A percentile compares a stretch with the other conserved stretches of the same genome.
Conservation (phyloP, 2,888 invertebrate species). For the Alloplasta piceator region DNA sequence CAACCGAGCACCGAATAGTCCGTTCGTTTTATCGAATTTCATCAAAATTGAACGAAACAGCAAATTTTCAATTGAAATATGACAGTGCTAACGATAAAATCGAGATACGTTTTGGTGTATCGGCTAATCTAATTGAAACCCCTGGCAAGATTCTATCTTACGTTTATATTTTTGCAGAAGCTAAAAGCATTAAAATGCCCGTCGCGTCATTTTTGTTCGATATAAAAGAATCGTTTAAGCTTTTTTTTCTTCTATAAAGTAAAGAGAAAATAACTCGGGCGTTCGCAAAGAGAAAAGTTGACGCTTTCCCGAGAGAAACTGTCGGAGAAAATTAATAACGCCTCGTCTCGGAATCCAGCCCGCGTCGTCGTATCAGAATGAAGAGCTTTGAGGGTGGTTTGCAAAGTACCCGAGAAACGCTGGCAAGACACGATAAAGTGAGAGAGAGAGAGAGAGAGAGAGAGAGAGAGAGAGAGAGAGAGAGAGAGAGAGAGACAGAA, state of each 20-base stretch:
- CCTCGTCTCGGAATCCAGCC: slow-evolving; percentile 36
- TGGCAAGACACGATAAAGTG: neutral
- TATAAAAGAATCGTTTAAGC: slow-evolving; percentile 36
- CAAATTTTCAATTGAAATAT: neutral
- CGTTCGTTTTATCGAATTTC: neutral
- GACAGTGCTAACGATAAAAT: too few species aligned
- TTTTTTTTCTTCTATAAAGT: neutral
- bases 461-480: slow-evolving; percentile 8
- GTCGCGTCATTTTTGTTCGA: neutral
- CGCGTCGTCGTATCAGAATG: slow-evolving; percentile 17
- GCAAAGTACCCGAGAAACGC: slow-evolving; percentile 44
- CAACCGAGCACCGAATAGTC: neutral
- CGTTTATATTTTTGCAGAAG: too few species aligned
- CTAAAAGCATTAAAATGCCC: neutral
- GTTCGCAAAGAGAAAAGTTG: slow-evolving; percentile 47
- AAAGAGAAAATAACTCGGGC: slow-evolving; percentile 14
- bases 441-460: slow-evolving; percentile 23
- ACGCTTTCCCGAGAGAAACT: slow-evolving; percentile 38
- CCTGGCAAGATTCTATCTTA: too few species aligned
- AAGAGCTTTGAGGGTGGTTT: slow-evolving; percentile 52
- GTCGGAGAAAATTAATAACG: slow-evolving; percentile 66
- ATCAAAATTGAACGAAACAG: slow-evolving; percentile 13
- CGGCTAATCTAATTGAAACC: too few species aligned
- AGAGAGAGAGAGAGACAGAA: slow-evolving; percentile 20
- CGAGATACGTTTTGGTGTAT: too few species aligned